phyloP scores from a whole-genome alignment of 2,113 vertebrate genomes.

The Crotalus tigris region DNA sequence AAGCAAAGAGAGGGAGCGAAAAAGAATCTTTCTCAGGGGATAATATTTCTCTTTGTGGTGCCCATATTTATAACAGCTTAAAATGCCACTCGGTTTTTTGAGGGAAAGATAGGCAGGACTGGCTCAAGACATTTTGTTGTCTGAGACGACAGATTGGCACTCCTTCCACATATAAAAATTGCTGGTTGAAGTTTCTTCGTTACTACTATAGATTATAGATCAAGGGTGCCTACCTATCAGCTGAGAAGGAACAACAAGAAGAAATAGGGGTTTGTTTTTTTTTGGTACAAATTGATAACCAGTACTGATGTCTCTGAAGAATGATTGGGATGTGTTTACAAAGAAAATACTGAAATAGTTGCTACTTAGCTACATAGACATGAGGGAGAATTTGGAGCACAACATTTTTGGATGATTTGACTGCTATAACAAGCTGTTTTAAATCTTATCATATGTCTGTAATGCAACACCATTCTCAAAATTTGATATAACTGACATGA shows the following conservation, averaged over 20 bases:
- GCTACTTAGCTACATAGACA: not conserved
- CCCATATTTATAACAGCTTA: not conserved
- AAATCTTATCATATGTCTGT: not conserved
- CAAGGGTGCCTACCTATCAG: not conserved
- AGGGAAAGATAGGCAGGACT: not conserved
- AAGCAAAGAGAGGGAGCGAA: not conserved
- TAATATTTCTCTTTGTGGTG: not conserved
- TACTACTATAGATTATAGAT: not conserved
- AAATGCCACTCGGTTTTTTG: not conserved
- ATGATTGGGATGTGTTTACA: not conserved
- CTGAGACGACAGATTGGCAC: not conserved
- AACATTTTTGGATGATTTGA: not conserved
- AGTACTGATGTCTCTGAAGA: not conserved
- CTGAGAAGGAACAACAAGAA: not conserved
- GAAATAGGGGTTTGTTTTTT: not conserved
- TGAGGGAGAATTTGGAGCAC: not conserved
- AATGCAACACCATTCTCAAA: not conserved
- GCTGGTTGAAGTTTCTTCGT: not conserved
- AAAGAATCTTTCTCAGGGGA: not conserved
- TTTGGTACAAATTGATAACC: not conserved
- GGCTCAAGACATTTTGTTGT: not conserved
- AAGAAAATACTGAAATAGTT: not conserved
- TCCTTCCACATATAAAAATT: not conserved
- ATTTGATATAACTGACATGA: not conserved
- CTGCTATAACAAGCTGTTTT: not conserved